Conservation (phyloP, 2,888 invertebrate genomes). For the Catocala sponsa region DNA sequence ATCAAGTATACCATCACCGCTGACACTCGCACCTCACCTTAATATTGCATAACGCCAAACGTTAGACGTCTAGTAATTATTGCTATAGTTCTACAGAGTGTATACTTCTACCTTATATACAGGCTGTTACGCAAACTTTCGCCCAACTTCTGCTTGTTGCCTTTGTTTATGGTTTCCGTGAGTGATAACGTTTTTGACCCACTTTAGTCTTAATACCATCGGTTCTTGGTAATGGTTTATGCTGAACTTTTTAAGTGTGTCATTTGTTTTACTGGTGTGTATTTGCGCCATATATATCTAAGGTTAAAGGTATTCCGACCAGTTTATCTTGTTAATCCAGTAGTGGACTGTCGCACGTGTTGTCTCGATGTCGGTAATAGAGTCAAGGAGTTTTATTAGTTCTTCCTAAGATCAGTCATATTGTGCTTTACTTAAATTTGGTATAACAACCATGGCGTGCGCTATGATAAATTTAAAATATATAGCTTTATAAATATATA, state of each 20-base stretch:
- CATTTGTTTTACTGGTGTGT: not conserved
- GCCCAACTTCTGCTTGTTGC: slow-evolving; percentile 35
- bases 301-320: too few species aligned
- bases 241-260: not conserved
- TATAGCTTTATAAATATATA: too few species aligned
- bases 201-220: slow-evolving; percentile 32
- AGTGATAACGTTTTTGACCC: slow-evolving; percentile 42
- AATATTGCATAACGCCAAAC: slow-evolving; percentile 62
- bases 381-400: too few species aligned
- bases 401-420: too few species aligned
- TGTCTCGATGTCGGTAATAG: too few species aligned
- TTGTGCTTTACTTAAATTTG: too few species aligned
- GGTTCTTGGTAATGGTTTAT: slow-evolving; percentile 12
- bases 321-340: too few species aligned
- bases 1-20: slow-evolving; percentile 29
- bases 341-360: too few species aligned
- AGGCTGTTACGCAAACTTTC: slow-evolving; percentile 47
- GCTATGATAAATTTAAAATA: too few species aligned
- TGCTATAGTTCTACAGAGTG: slow-evolving; percentile 55
- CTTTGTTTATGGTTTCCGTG: slow-evolving; percentile 32
- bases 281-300: not conserved
- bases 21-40: slow-evolving; percentile 39
- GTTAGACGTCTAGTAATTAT: slow-evolving; percentile 65
- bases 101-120: slow-evolving; percentile 53
- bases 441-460: too few species aligned